These are phyloP conservation scores for Urophycis tenuis DNA, from an alignment of 2,797 vertebrate genomes.

Conservation along the genomic window DNA sequence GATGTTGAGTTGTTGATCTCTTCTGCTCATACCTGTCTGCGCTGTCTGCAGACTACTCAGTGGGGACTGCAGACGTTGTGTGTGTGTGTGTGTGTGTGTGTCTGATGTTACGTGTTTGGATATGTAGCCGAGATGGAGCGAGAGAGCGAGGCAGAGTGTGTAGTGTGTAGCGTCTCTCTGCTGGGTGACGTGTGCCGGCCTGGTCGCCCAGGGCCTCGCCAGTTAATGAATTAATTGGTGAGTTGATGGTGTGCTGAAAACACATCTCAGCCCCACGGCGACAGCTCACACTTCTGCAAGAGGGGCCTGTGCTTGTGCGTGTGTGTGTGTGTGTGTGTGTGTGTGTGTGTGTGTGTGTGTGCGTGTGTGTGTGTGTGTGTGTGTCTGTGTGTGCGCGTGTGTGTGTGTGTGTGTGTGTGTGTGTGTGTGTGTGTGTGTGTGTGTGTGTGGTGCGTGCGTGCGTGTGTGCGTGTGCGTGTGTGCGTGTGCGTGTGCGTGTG, in stretches of 20 bases:
- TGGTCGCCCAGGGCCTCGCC: constrained; percentile 32
- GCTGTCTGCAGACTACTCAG: constrained; percentile 27
- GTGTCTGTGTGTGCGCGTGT: not conserved
- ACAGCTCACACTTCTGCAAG: constrained; percentile 28
- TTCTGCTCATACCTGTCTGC: constrained; percentile 45
- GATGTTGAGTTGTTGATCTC: constrained; percentile 14
- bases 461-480: no score
- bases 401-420: no score
- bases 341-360: not conserved
- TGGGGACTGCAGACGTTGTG: not conserved
- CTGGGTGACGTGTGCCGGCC: constrained; percentile 37
- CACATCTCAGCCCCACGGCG: constrained; percentile 48
- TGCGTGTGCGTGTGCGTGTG: no score
- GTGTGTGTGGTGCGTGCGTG: no score
- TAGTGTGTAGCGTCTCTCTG: constrained; percentile 15
- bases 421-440: no score
- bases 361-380: constrained; percentile 11
- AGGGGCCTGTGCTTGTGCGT: constrained; percentile 4
- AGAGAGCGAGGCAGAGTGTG: not conserved
- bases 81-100: constrained; percentile 23
- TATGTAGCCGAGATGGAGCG: constrained; percentile 11
- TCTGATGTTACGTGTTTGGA: constrained; percentile 14
- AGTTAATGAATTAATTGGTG: constrained; percentile 63
- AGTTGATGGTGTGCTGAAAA: constrained; percentile 54
- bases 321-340: not conserved